phyloP scores from a whole-genome alignment of 2,797 vertebrate genomes.

The Hemibagrus guttatus region DNA sequence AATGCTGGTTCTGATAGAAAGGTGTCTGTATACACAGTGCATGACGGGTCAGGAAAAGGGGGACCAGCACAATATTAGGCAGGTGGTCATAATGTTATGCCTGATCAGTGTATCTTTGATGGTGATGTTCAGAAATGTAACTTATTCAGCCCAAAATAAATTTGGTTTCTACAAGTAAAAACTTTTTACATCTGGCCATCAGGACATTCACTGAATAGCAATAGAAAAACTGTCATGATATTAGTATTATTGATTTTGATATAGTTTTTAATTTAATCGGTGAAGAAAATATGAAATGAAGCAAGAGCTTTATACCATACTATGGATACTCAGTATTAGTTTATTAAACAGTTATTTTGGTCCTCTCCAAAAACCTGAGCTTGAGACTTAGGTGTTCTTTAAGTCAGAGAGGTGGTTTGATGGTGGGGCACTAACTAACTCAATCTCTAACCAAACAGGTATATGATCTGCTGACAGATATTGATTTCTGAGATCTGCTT shows the following conservation, averaged over 20 bases:
- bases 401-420: neutral
- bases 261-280: neutral
- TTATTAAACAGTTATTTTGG: too few relatives aligned
- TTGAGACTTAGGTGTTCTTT: neutral
- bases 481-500: neutral
- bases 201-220: neutral
- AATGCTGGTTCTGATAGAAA: too few relatives aligned
- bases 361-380: neutral
- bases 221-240: neutral
- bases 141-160: too few relatives aligned
- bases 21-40: too few relatives aligned
- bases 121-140: neutral
- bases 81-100: too few relatives aligned
- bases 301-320: neutral
- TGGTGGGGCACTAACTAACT: too few relatives aligned
- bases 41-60: too few relatives aligned
- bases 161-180: neutral
- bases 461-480: neutral
- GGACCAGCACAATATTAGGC: too few relatives aligned
- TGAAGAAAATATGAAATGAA: neutral
- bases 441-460: neutral
- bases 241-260: neutral
- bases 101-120: neutral
- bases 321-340: neutral
- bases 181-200: neutral